A percentile compares a stretch with the other conserved stretches of the same genome.
Evolutionary conservation across 2,113 vertebrate genomes (phyloP).

Genomic region (Eurystomus gularis): DNA sequence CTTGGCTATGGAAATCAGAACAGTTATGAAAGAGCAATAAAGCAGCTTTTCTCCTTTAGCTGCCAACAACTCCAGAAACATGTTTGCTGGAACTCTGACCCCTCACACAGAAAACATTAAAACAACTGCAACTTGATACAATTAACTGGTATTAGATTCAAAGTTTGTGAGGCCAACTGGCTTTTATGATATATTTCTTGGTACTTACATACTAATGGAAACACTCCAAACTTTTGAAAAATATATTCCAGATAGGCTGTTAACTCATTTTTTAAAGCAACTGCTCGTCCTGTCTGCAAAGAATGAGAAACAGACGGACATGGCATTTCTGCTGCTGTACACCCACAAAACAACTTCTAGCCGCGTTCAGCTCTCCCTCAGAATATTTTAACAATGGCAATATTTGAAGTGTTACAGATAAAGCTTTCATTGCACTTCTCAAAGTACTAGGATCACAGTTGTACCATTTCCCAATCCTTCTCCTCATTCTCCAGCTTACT

Average conservation of each 20-base stretch:
- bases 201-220: constrained; percentile 52
- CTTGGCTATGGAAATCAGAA: constrained; percentile 49
- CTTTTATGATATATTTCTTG: constrained; percentile 62
- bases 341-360: neutral
- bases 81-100: constrained; percentile 66
- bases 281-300: constrained; percentile 18
- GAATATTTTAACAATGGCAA: neutral
- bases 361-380: neutral
- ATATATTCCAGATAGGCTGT: constrained; percentile 50
- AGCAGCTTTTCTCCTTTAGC: constrained; percentile 32
- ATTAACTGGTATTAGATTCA: constrained; percentile 59
- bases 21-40: constrained; percentile 61
- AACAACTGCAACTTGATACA: constrained; percentile 66
- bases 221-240: constrained; percentile 50
- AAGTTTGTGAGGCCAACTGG: constrained; percentile 56
- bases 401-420: neutral
- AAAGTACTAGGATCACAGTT: neutral
- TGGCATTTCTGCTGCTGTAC: neutral
- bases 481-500: neutral
- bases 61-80: constrained; percentile 65
- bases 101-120: constrained; percentile 60
- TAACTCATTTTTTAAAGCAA: constrained; percentile 35
- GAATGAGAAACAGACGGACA: neutral
- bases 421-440: constrained; percentile 7
- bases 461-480: neutral